Evolutionary conservation across 2,888 invertebrate genomes (phyloP).

Genomic region (Ormyrus labotus): DNA sequence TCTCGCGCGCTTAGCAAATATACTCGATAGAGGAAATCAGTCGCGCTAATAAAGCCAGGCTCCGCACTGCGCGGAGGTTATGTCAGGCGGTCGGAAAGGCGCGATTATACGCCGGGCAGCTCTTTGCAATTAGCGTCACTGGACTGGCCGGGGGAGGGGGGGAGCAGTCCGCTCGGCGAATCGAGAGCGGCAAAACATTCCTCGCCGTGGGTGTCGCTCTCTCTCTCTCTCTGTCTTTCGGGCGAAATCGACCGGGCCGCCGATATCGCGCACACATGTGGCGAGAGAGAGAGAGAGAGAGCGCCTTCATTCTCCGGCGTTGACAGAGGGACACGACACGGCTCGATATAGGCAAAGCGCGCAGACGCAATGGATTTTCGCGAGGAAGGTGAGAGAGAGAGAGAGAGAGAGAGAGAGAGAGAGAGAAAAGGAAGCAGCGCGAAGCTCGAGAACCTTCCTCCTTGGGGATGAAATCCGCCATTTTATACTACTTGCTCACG

Average conservation of each 20-base stretch:
- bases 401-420: background rate
- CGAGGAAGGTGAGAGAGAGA: background rate
- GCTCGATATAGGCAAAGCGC: conserved; percentile 58
- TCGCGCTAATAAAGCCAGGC: background rate
- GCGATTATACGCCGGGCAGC: background rate
- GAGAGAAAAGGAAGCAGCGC: background rate
- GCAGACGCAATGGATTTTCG: conserved; percentile 59
- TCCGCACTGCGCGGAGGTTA: background rate
- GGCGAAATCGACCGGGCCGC: background rate
- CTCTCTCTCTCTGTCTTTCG: background rate
- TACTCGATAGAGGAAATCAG: too few relatives aligned
- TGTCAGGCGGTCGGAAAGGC: background rate
- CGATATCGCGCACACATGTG: background rate
- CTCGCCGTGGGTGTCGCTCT: background rate
- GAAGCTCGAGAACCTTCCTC: conserved; percentile 21
- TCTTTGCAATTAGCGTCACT: conserved; percentile 5
- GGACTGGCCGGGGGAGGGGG: background rate
- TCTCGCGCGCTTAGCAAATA: too few relatives aligned
- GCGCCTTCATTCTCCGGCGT: conserved; percentile 20
- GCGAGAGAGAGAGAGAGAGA: background rate
- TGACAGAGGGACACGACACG: conserved; percentile 48
- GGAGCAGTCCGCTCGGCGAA: too few relatives aligned
- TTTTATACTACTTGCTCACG: conserved; percentile 26
- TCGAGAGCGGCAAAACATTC: background rate
- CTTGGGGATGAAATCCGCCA: conserved; percentile 31